phyloP scores from a whole-genome alignment of 92 coral and sea anemone genomes.

The Porites rus region DNA sequence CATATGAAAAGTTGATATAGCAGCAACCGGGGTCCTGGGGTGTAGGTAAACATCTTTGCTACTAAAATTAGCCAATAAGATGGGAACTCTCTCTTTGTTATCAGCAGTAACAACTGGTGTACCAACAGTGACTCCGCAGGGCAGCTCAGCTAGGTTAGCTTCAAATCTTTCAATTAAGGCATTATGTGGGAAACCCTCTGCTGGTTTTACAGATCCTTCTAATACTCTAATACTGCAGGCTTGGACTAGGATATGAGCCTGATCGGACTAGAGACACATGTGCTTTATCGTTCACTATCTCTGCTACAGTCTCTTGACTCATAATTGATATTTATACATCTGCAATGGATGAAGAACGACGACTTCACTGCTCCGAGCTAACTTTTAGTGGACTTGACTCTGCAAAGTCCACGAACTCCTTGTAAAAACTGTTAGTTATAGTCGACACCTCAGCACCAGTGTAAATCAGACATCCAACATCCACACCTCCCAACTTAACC shows the following conservation, averaged over 20 bases:
- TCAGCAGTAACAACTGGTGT: constrained; percentile 58
- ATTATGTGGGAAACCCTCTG: constrained; percentile 44
- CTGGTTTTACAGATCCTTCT: constrained; percentile 41
- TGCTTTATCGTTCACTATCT: background rate
- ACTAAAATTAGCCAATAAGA: constrained; percentile 63
- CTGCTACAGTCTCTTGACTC: too few species aligned
- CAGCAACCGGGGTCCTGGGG: constrained; percentile 65
- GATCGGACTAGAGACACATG: constrained; percentile 50
- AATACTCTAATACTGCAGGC: constrained; percentile 56
- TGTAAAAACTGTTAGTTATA: constrained; percentile 63
- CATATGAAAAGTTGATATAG: background rate
- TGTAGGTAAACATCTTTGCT: constrained; percentile 27
- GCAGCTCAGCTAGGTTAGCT: constrained; percentile 56
- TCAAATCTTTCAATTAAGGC: constrained; percentile 62
- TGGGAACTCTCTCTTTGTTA: constrained; percentile 51
- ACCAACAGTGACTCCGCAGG: constrained; percentile 59
- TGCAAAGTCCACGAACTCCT: background rate
- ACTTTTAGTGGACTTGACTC: too few species aligned
- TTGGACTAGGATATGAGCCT: constrained; percentile 58
- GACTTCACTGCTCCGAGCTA: too few species aligned
- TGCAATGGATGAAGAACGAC: too few species aligned
- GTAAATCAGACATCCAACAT: constrained; percentile 64
- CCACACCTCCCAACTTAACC: constrained; percentile 57
- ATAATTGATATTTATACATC: too few species aligned
- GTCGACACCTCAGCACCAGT: constrained; percentile 77